Base-by-base conservation (phyloP, 2,113 vertebrate species). In the Cephalopholis sonnerati region DNA sequence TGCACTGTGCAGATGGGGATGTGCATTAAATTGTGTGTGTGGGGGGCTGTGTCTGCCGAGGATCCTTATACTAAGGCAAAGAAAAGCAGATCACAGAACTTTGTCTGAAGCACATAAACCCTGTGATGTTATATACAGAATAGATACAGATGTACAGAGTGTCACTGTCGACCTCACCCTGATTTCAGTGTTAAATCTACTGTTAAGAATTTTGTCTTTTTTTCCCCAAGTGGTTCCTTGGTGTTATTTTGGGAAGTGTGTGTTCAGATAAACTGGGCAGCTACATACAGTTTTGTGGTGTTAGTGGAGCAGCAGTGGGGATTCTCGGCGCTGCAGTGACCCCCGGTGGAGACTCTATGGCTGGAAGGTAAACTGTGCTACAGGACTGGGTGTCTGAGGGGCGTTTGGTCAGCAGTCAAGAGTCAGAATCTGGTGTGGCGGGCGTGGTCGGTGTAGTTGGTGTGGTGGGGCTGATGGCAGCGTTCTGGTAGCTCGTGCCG, bases 361-460 rank as follows among this genome's bases (percentile, higher is more conserved):
- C 64, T 82, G 53, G 81, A 77, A 68, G 63, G 62, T 85, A 75
- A 89, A 68, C 57, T 62, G 73, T 77, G 62, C 77, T 82, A 69
- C 46, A 51, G 57, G 73, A 51, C 39, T 22, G 72, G 58, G 39
- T 12, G 51, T 59, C 27, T 51, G 32, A 50, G 48, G 29, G 61
- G 29, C 6, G 57, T 79, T 51, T 25, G 57, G 61, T 54, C 18
- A 46, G 65, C 51, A 87, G 36, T 99, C 96, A 99, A 92, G 98
- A 97, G 94, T 98, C 97, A 0, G 97, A 98, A 50, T 99, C 98
- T 0, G 97, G 97, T 59, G 97, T 97, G 75, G 93, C 89, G 41
- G 94, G 92, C 1, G 85, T 89, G 39, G 69, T 65, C 25, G 91
- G 93, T n/a, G 93, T 88, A 3, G 87, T 86, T 1, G 93, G 92